Evolutionary conservation across 2,888 invertebrate genomes (phyloP).

Genomic region (Empis livida): DNA sequence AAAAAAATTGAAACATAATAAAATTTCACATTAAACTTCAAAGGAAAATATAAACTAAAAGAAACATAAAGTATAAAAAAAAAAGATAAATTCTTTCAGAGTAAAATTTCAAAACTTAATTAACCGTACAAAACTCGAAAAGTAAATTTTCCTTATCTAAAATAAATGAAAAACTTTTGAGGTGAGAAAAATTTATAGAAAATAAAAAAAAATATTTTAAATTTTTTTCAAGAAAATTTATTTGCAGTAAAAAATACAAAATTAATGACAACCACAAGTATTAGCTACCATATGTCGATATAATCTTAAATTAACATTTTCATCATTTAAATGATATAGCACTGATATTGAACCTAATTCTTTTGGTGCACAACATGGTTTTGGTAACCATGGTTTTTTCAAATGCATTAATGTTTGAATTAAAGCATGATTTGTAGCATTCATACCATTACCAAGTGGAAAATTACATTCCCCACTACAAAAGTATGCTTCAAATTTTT

Average conservation of each 20-base stretch:
- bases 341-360: slow-evolving; percentile 78
- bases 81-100: too few relatives aligned
- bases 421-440: slow-evolving; percentile 93
- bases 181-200: too few relatives aligned
- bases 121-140: too few relatives aligned
- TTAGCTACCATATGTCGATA: slow-evolving; percentile 94
- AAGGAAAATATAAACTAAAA: too few relatives aligned
- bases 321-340: slow-evolving; percentile 77
- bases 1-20: too few relatives aligned
- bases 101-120: too few relatives aligned
- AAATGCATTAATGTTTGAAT: slow-evolving; percentile 84
- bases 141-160: too few relatives aligned
- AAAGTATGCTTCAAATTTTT: slow-evolving; percentile 85
- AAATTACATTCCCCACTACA: slow-evolving; percentile 90
- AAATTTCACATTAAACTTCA: too few relatives aligned
- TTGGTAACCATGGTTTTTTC: slow-evolving; percentile 69
- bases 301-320: slow-evolving; percentile 81
- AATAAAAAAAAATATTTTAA: too few relatives aligned
- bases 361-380: slow-evolving; percentile 87
- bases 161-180: too few relatives aligned
- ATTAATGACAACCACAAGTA: slow-evolving; percentile 88
- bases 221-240: too few relatives aligned
- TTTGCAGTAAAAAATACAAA: not conserved
- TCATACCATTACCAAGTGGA: slow-evolving; percentile 81
- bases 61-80: too few relatives aligned